phyloP scores from a whole-genome alignment of 2,797 vertebrate species.

The Ptychadena robeensis region DNA sequence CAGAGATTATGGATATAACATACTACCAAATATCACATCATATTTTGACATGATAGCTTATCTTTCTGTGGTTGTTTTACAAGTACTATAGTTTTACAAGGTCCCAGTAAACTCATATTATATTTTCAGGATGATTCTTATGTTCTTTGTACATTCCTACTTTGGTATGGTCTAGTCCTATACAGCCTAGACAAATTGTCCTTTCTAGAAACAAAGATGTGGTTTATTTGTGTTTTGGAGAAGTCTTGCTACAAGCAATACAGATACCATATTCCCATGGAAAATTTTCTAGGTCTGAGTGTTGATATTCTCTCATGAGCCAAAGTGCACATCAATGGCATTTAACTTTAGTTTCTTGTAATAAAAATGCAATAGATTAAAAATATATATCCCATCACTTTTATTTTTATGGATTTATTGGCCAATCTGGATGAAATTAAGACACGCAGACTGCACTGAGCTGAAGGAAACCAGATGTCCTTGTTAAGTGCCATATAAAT shows the following conservation, averaged over 20 bases:
- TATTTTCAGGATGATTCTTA: not conserved
- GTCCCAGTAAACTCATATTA: no score
- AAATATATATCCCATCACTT: slow-evolving; percentile 45
- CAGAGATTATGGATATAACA: no score
- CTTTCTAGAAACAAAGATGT: not conserved
- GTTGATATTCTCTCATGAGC: slow-evolving; percentile 49
- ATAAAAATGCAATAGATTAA: slow-evolving; percentile 56
- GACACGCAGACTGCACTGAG: slow-evolving; percentile 79
- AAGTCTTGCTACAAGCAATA: slow-evolving; percentile 21
- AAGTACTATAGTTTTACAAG: not conserved
- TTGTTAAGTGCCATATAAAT: slow-evolving; percentile 74
- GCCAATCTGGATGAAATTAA: slow-evolving; percentile 83
- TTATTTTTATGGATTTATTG: slow-evolving; percentile 70
- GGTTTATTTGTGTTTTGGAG: slow-evolving; percentile 16
- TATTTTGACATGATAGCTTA: no score
- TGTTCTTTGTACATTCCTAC: not conserved
- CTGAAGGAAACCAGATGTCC: slow-evolving; percentile 85
- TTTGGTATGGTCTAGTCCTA: not conserved
- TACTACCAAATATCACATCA: no score
- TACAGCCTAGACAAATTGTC: not conserved
- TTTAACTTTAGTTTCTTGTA: slow-evolving; percentile 40
- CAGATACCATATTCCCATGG: slow-evolving; percentile 55
- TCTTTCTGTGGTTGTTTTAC: not conserved
- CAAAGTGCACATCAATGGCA: slow-evolving; percentile 61
- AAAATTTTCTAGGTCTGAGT: slow-evolving; percentile 40